These are phyloP conservation scores for Myotis vivesi DNA, from an alignment of 2,797 vertebrate genomes.

Conservation along the genomic window DNA sequence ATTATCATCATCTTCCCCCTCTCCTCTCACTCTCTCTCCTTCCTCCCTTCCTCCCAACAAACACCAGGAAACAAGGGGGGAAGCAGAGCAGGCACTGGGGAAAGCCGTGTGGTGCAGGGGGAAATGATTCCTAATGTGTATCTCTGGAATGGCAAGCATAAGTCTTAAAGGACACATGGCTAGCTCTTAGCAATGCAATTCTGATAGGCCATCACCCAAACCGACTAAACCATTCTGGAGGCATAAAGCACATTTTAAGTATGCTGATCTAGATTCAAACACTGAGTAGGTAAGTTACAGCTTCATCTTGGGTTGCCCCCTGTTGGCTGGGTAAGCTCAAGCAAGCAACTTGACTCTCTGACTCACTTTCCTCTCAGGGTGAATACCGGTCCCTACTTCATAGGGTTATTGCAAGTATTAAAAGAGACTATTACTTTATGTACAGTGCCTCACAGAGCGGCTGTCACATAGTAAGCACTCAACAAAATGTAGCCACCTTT, in stretches of 20 bases:
- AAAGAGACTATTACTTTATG: neutral
- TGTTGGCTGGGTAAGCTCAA: neutral
- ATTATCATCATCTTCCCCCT: neutral
- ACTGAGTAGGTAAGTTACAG: neutral
- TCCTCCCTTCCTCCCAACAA: neutral
- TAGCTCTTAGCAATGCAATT: neutral
- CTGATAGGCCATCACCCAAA: neutral
- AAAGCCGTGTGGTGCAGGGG: neutral
- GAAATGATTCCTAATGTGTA: neutral
- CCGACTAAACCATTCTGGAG: neutral
- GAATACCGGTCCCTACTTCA: neutral
- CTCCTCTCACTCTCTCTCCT: neutral
- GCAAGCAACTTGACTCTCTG: neutral
- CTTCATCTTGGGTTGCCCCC: neutral
- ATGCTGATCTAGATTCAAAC: neutral
- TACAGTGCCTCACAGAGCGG: neutral
- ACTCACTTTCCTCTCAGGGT: neutral
- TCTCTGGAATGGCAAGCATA: neutral
- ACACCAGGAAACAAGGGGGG: neutral
- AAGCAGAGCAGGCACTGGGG: neutral
- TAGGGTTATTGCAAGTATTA: neutral
- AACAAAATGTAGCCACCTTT: neutral
- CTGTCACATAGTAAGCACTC: constrained; percentile 17
- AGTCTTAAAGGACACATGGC: neutral
- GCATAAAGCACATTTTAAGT: neutral